phyloP scores from a whole-genome alignment of 2,888 invertebrate species.

The Sisyra terminalis region DNA sequence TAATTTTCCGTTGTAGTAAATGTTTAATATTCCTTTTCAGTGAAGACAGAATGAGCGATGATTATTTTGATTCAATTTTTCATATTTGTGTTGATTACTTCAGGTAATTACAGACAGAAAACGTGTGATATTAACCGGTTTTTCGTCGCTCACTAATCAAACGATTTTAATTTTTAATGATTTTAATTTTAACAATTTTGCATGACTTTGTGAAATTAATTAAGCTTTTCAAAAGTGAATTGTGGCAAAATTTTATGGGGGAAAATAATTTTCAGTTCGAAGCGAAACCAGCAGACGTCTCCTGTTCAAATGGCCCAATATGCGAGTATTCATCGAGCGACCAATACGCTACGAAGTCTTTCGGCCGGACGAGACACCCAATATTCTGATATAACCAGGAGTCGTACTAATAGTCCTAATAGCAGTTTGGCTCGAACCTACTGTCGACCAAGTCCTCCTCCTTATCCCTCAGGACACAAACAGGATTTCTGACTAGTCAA shows the following conservation, averaged over 20 bases:
- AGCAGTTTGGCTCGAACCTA: constrained; percentile 23
- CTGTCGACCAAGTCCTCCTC: constrained; percentile 39
- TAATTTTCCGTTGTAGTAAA: constrained; percentile 11
- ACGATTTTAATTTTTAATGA: neutral
- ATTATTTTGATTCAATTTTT: constrained; percentile 51
- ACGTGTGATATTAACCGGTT: constrained; percentile 8
- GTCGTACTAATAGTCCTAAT: constrained; percentile 24
- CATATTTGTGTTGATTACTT: constrained; percentile 50
- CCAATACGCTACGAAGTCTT: constrained; percentile 40
- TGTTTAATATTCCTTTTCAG: constrained; percentile 29
- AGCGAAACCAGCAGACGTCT: constrained; percentile 26
- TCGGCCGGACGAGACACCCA: constrained; percentile 27
- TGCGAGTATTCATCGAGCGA: constrained; percentile 36
- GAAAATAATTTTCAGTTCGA: constrained; percentile 20
- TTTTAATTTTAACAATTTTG: neutral
- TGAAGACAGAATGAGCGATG: constrained; percentile 44
- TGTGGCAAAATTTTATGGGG: constrained; percentile 9
- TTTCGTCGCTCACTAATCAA: neutral
- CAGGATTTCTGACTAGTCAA: constrained; percentile 37
- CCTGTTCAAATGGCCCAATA: constrained; percentile 47
- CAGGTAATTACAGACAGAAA: constrained; percentile 20
- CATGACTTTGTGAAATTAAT: neutral
- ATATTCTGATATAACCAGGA: constrained; percentile 18
- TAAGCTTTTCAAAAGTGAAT: neutral
- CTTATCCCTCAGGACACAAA: constrained; percentile 36